Evolutionary conservation across 2,113 vertebrate genomes (phyloP).

Genomic region (Microcebus ravelobensis): DNA sequence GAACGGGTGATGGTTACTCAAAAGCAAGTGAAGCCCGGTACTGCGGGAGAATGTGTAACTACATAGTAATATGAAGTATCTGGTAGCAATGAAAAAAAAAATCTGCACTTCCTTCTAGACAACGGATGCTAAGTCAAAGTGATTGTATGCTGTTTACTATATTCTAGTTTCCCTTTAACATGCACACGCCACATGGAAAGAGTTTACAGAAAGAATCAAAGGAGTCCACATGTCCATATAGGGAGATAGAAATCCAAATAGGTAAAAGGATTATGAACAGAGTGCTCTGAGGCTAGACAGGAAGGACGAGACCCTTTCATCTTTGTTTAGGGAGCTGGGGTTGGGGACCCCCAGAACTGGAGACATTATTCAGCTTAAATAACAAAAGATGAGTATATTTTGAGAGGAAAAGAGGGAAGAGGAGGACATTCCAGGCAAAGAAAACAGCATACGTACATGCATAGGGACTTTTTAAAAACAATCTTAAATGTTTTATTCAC

Average conservation of each 20-base stretch:
- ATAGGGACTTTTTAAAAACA: not conserved
- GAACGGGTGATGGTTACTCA: rapidly evolving
- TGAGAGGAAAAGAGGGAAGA: not conserved
- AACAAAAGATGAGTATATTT: not conserved
- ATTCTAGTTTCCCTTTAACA: not conserved
- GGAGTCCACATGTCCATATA: not conserved
- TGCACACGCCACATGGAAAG: not conserved
- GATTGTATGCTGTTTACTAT: rapidly evolving
- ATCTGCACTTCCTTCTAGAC: not conserved
- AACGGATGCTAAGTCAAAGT: too few species aligned
- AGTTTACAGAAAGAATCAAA: not conserved
- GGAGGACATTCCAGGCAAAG: not conserved
- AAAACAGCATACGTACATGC: not conserved
- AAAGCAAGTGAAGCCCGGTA: not conserved
- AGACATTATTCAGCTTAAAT: too few species aligned
- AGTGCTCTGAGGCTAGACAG: not conserved
- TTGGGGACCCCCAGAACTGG: not conserved
- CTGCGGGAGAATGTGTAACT: rapidly evolving
- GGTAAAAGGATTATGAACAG: not conserved
- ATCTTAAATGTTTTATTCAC: not conserved
- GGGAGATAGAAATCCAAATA: not conserved
- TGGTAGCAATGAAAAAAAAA: not conserved
- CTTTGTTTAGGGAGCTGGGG: not conserved
- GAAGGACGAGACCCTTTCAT: rapidly evolving
- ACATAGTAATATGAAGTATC: not conserved